Conservation (phyloP, 2,888 invertebrate genomes). For the Perizoma flavofasciatum region DNA sequence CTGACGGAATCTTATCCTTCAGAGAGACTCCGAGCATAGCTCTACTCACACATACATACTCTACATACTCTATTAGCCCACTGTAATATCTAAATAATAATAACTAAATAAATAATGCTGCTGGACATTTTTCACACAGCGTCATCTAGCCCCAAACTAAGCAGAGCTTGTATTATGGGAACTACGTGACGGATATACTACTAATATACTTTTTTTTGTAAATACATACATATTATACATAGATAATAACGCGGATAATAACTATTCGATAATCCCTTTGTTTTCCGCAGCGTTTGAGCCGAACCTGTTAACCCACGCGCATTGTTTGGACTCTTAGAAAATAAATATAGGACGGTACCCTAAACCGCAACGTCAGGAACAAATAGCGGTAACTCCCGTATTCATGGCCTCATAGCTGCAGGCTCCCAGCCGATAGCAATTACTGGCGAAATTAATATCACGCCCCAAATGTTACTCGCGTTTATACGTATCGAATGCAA, state of each 20-base stretch:
- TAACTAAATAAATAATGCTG: too few relatives aligned
- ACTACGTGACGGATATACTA: too few relatives aligned
- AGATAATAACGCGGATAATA: constrained; percentile 17
- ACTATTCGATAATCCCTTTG: constrained; percentile 57
- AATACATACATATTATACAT: too few relatives aligned
- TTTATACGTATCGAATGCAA: constrained; percentile 84
- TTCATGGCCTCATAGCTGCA: constrained; percentile 82
- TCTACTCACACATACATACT: too few relatives aligned
- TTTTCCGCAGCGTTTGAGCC: constrained; percentile 55
- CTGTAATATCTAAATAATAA: too few relatives aligned
- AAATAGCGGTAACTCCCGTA: constrained; percentile 83
- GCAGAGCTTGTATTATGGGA: too few relatives aligned
- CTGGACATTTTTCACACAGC: too few relatives aligned
- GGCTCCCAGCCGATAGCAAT: constrained; percentile 82
- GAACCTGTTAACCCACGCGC: constrained; percentile 68
- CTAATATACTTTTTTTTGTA: too few relatives aligned
- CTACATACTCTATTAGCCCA: too few relatives aligned
- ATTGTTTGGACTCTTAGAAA: constrained; percentile 77
- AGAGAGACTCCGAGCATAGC: too few relatives aligned
- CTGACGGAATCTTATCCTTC: too few relatives aligned
- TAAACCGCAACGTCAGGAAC: constrained; percentile 82
- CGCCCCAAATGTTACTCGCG: constrained; percentile 82
- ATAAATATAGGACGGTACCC: constrained; percentile 79
- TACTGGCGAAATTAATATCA: constrained; percentile 83
- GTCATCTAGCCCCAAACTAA: too few relatives aligned